Percentiles rank a stretch among this genome's conserved stretches.
These are phyloP conservation scores for Chrysemys picta DNA, from an alignment of 2,113 vertebrate genomes.

Conservation along the genomic window DNA sequence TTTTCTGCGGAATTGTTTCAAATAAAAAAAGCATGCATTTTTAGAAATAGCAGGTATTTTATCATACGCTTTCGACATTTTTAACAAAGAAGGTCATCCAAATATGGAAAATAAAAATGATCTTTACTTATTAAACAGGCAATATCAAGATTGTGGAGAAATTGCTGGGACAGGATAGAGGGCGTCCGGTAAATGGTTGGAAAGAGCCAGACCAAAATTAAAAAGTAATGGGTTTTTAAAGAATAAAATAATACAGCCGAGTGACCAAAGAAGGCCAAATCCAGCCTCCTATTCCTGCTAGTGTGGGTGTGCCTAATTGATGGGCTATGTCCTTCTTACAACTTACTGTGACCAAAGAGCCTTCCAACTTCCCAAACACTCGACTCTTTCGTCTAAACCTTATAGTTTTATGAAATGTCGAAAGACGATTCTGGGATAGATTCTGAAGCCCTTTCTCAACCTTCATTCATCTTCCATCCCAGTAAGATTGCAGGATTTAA, in stretches of 20 bases:
- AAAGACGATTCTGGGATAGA: neutral
- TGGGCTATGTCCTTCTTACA: neutral
- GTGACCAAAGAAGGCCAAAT: neutral
- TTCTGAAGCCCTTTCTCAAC: neutral
- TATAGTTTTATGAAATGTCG: neutral
- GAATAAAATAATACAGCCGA: neutral
- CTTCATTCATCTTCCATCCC: neutral
- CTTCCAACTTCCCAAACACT: neutral
- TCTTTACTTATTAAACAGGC: neutral
- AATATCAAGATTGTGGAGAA: slow-evolving; percentile 40
- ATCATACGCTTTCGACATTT: neutral
- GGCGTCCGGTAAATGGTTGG: neutral
- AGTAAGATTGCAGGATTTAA: neutral
- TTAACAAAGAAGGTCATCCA: neutral
- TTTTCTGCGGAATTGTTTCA: neutral
- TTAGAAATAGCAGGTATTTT: neutral
- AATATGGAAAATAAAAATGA: neutral
- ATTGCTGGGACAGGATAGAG: neutral
- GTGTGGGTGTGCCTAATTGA: neutral
- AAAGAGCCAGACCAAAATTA: neutral
- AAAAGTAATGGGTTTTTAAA: neutral
- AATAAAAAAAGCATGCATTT: neutral
- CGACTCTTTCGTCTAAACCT: neutral
- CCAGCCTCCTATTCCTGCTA: neutral
- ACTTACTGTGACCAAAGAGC: neutral